phyloP scores from a whole-genome alignment of 2,797 vertebrate species.

The Cercopithecus mitis region DNA sequence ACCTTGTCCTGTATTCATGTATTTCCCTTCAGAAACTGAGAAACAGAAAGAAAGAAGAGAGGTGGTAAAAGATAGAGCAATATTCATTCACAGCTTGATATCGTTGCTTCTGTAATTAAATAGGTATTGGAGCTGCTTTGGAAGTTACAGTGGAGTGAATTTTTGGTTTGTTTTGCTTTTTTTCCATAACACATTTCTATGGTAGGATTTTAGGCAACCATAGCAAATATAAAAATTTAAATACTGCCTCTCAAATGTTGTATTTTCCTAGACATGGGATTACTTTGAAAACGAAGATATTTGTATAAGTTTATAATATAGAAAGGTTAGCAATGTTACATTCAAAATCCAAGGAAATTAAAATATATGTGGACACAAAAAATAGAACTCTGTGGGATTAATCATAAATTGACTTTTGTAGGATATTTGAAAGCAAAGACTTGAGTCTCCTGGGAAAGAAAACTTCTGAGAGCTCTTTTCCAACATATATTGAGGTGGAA shows the following conservation, averaged over 20 bases:
- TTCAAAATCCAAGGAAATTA: neutral
- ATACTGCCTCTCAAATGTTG: neutral
- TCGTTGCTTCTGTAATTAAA: neutral
- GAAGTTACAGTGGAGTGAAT: neutral
- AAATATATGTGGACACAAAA: neutral
- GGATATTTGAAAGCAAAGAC: neutral
- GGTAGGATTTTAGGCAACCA: neutral
- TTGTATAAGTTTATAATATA: neutral
- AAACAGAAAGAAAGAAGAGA: neutral
- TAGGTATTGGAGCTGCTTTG: neutral
- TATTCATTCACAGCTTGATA: neutral
- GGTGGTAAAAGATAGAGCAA: neutral
- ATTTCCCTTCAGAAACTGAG: neutral
- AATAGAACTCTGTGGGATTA: neutral
- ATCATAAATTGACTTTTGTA: neutral
- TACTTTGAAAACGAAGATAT: neutral
- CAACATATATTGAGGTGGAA: neutral
- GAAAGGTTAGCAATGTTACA: neutral
- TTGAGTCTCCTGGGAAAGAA: neutral
- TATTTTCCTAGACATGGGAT: neutral
- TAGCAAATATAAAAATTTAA: neutral
- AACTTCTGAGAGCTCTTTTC: neutral
- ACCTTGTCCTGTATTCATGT: neutral
- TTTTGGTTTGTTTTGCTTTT: neutral
- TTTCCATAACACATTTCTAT: neutral